Base-by-base conservation (phyloP, 2,113 vertebrate species). In the Puntigrus tetrazona region DNA sequence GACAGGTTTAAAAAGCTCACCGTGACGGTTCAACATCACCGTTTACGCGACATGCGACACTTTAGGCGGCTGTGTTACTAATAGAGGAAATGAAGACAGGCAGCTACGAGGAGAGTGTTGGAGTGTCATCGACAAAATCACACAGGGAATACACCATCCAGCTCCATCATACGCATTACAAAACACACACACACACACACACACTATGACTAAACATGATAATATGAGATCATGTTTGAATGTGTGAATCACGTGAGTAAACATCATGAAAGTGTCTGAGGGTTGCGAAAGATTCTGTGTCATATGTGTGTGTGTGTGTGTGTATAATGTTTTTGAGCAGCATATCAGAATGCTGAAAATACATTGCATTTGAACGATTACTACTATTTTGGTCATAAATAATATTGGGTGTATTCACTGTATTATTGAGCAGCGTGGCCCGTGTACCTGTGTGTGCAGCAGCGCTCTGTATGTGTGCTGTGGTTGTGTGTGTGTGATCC, bases 131-230 rank as follows among this genome's bases (percentile, higher is more conserved):
- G 36, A 90, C 75, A 61, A 91, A 81, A 74, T 90, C 89, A 87
- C 85, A 90, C 75, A 92, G 72, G 65, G 52, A 89, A 34, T 89
- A 88, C 86, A 91, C 73, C 77, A 94, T 86, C 2, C 86, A n/a
- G 88, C 79, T 89, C 90, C 88, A 92, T 81, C 69, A 91, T 67
- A 70, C 55, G 36, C 90, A n/a, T n/a, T n/a, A n/a, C n/a, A n/a
- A n/a, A n/a, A 90, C 25, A 93, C 91, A 84, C 61, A 86, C 88
- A 47, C 82, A 87, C 36, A 88, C 20, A 69, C 47, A 65, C 27
- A 61, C 74, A 78, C n/a, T 31, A 29, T 18, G 31, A 27, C 34
- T 43, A 36, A 55, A 14, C 9, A 55, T 34, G 20, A 78, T 29
- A 6, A 27, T 11, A 52, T 52, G 73, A 52, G n/a, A 52, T 75